Base-by-base conservation (phyloP, 1,140 invertebrate genomes). In the Drosophila melanogaster region DNA sequence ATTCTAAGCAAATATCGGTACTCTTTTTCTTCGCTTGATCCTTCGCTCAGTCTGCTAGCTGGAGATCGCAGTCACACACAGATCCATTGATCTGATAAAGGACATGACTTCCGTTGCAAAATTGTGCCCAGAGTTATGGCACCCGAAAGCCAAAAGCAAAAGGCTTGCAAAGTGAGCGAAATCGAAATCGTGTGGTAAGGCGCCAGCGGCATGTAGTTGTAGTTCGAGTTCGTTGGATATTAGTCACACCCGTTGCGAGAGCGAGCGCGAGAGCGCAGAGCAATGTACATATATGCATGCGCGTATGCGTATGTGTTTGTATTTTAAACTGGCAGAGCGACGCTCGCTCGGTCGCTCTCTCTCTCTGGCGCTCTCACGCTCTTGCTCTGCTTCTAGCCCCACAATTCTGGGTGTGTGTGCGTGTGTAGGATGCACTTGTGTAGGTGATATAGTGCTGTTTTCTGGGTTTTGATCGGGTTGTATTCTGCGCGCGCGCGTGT, bases 391-490 rank as follows among this genome's bases (percentile, higher is more conserved):
- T 54, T 41, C 37, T 56, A 12, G 54, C 54, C 14, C 24, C 24
- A 22, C 38, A 43, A 26, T 24, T 56, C 2, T 22, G 12, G 40
- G 12, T 19, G 24, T 62, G 49, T 17, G 49, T 33, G 49, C 26
- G 26, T 50, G 15, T 5, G 15, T 15, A 30, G n/a, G 33, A 10
- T 53, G 47, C 35, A 58, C 30, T 55, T 15, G 71, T 74, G 26
- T 43, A 44, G 41, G 35, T 72, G 56, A 24, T 44, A n/a, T 14
- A 12, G 47, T 49, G 22, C 22, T 24, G 24, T 22, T 55, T 74
- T 74, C 75, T 66, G 57, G 66, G 60, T 61, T 67, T 37, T 66
- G 78, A 76, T 81, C 77, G 67, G 41, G 49, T 58, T 66, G 59
- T 50, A 30, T 35, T 50, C 49, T 65, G 43, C 41, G 38, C 26